A percentile compares a stretch with the other conserved stretches of the same genome.
Evolutionary conservation across 2,113 vertebrate species (phyloP).

Genomic region (Campylomormyrus numenius): DNA sequence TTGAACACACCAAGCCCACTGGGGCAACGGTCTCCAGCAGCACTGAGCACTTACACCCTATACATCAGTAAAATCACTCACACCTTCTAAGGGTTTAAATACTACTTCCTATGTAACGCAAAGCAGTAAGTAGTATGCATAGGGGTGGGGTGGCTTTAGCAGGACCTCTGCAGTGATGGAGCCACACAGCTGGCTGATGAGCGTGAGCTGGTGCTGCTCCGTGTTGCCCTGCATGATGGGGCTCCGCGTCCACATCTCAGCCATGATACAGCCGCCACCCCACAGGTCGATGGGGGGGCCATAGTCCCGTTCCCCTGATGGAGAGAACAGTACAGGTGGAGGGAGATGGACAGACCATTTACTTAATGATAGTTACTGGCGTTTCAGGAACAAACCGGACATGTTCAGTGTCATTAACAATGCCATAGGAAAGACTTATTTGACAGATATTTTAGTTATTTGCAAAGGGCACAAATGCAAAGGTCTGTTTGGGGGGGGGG

Average conservation of each 20-base stretch:
- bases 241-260: constrained; percentile 98
- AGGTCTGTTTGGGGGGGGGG: too few relatives aligned
- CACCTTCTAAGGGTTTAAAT: not conserved
- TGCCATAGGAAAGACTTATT: too few relatives aligned
- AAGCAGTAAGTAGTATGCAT: not conserved
- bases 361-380: too few relatives aligned
- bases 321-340: constrained; percentile 17
- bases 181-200: constrained; percentile 97
- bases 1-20: not conserved
- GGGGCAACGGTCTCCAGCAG: not conserved
- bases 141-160: not conserved
- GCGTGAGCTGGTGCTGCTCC: constrained; percentile 93
- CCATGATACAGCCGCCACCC: constrained; percentile 97
- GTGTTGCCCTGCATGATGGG: constrained; percentile 99
- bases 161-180: constrained; percentile 87
- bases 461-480: too few relatives aligned
- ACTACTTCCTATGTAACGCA: not conserved
- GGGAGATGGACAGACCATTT: too few relatives aligned
- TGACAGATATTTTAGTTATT: too few relatives aligned
- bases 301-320: constrained; percentile 87
- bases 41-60: not conserved
- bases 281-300: constrained; percentile 96
- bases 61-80: not conserved
- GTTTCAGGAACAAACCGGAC: too few relatives aligned
- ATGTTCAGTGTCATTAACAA: too few relatives aligned